Evolutionary conservation across 2,113 vertebrate genomes (phyloP).

Genomic region (Scytalopus superciliaris): DNA sequence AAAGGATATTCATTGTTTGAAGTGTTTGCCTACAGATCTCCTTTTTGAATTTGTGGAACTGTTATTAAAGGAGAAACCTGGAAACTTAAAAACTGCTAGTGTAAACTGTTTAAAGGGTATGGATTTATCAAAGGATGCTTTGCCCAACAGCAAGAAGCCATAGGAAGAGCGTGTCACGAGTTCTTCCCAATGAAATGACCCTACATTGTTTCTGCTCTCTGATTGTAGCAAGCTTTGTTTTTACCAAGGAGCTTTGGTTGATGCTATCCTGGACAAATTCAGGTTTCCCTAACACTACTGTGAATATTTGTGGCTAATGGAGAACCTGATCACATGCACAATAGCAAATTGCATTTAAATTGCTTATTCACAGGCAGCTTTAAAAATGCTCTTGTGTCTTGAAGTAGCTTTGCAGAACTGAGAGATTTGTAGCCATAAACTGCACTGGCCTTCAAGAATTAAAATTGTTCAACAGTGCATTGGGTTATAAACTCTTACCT

Average conservation of each 20-base stretch:
- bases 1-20: neutral
- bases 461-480: neutral
- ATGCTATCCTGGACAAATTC: neutral
- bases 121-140: neutral
- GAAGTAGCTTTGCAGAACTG: neutral
- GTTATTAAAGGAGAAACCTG: neutral
- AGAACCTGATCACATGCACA: neutral
- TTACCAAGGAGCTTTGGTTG: neutral
- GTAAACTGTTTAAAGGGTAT: neutral
- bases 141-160: neutral
- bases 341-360: neutral
- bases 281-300: neutral
- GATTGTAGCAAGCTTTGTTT: neutral
- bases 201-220: neutral
- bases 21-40: neutral
- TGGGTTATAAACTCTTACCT: neutral
- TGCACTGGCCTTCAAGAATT: neutral
- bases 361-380: neutral
- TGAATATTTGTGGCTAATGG: neutral
- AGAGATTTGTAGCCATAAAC: neutral
- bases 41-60: neutral
- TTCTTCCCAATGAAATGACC: neutral
- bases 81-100: neutral
- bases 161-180: accelerated
- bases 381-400: neutral